Conservation (phyloP, 2,888 invertebrate genomes). For the Tortrix viridana region DNA sequence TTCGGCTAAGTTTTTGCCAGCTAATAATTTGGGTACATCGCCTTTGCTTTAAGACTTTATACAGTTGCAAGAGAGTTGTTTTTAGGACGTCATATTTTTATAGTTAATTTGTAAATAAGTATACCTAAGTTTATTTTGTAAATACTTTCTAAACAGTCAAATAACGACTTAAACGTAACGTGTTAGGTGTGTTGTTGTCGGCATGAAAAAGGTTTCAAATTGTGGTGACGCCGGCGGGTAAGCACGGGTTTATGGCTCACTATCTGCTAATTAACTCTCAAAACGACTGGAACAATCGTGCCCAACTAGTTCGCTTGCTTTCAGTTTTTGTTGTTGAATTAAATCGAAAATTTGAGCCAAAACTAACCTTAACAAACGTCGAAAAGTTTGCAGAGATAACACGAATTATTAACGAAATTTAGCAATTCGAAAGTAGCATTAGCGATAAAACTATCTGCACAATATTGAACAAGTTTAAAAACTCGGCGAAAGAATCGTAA, state of each 20-base stretch:
- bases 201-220: background rate
- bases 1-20: conserved; percentile 16
- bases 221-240: background rate
- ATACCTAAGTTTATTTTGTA: background rate
- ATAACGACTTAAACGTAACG: background rate
- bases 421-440: conserved; percentile 3
- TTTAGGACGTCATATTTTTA: conserved; percentile 21
- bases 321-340: conserved; percentile 18
- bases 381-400: background rate
- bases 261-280: conserved; percentile 17
- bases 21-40: background rate
- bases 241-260: conserved; percentile 9
- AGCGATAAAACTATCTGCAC: conserved; percentile 14
- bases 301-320: conserved; percentile 9
- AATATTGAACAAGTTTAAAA: conserved; percentile 15
- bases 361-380: conserved; percentile 19
- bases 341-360: conserved; percentile 4
- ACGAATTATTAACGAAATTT: background rate
- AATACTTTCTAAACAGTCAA: background rate
- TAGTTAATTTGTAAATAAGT: background rate
- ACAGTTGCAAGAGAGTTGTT: conserved; percentile 26
- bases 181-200: background rate
- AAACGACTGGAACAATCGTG: background rate
- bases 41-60: conserved; percentile 21
- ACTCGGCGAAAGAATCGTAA: conserved; percentile 18